A percentile compares a stretch with the other conserved stretches of the same genome.
These are phyloP conservation scores for Ceryle rudis DNA, from an alignment of 2,797 vertebrate genomes.

Conservation along the genomic window DNA sequence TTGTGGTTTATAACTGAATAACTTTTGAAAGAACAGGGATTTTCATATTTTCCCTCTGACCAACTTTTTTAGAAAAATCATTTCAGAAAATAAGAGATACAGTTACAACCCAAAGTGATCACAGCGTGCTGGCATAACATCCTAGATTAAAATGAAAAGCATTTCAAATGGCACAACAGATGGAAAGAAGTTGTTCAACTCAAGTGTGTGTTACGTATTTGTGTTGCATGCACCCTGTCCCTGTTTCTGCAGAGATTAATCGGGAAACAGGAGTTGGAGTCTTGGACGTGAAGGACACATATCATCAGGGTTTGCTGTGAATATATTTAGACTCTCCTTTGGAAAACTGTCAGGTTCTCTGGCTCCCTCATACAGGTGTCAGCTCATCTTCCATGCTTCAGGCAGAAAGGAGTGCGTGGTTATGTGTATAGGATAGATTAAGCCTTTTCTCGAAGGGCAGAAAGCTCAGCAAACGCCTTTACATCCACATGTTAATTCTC, in stretches of 20 bases:
- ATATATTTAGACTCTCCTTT: not conserved
- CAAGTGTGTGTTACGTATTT: not conserved
- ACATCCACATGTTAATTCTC: not conserved
- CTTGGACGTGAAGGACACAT: not conserved
- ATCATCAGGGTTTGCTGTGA: not conserved
- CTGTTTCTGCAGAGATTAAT: not conserved
- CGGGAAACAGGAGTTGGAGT: not conserved
- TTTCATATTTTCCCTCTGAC: not conserved
- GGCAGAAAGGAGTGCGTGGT: not conserved
- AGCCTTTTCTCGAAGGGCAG: not conserved
- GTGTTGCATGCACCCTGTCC: not conserved
- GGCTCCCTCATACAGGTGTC: not conserved
- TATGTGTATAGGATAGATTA: not conserved
- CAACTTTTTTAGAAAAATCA: not conserved
- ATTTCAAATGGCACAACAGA: slow-evolving; percentile 3
- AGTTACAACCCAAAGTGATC: not conserved
- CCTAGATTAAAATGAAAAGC: not conserved
- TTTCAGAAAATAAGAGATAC: not conserved
- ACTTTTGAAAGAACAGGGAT: accelerated
- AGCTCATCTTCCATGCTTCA: not conserved
- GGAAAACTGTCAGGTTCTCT: not conserved
- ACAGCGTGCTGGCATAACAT: not conserved
- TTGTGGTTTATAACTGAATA: not conserved
- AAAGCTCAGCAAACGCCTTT: not conserved
- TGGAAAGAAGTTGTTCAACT: slow-evolving; percentile 34